A percentile compares a stretch with the other conserved stretches of the same genome.
These are phyloP conservation scores for Porites divaricata DNA, from an alignment of 92 coral and sea anemone species.

Conservation along the genomic window DNA sequence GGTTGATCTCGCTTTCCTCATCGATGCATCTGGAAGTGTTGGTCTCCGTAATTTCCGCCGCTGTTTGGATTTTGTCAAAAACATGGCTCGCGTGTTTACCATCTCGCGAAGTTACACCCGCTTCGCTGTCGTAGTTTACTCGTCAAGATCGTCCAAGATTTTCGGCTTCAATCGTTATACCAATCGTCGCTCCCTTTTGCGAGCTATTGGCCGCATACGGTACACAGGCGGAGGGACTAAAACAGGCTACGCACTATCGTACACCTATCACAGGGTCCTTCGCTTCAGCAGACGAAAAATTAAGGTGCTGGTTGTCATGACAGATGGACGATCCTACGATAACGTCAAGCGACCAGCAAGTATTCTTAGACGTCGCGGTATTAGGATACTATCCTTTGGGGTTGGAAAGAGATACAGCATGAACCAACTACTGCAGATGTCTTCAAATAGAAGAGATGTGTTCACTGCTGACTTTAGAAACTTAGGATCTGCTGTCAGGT, in stretches of 20 bases:
- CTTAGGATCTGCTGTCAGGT: conserved; percentile 57
- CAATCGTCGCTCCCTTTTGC: conserved; percentile 21
- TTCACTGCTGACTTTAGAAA: conserved; percentile 59
- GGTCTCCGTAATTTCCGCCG: conserved; percentile 81
- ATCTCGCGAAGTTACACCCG: conserved; percentile 69
- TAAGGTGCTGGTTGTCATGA: conserved; percentile 76
- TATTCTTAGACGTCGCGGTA: conserved; percentile 63
- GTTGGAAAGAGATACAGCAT: conserved; percentile 68
- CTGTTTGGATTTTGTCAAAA: conserved; percentile 70
- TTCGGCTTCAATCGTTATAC: conserved; percentile 66
- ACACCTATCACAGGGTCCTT: conserved; percentile 53
- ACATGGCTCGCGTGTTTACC: conserved; percentile 66
- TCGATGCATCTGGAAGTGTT: conserved; percentile 90
- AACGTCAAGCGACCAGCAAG: conserved; percentile 65
- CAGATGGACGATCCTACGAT: conserved; percentile 75
- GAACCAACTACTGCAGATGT: conserved; percentile 62
- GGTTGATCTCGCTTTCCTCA: conserved; percentile 68
- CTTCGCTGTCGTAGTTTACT: conserved; percentile 66
- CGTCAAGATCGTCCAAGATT: conserved; percentile 53
- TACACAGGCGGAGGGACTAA: conserved; percentile 83
- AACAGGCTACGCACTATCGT: conserved; percentile 60
- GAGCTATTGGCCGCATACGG: conserved; percentile 59
- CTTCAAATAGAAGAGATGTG: conserved; percentile 61
- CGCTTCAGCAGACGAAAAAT: conserved; percentile 34
- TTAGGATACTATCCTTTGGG: conserved; percentile 60